Percentiles rank a stretch among this genome's conserved stretches.
Evolutionary conservation across 30 jellyfish, hydroid and myxozoan species (phyloP).

Genomic region (Turritopsis rubra): DNA sequence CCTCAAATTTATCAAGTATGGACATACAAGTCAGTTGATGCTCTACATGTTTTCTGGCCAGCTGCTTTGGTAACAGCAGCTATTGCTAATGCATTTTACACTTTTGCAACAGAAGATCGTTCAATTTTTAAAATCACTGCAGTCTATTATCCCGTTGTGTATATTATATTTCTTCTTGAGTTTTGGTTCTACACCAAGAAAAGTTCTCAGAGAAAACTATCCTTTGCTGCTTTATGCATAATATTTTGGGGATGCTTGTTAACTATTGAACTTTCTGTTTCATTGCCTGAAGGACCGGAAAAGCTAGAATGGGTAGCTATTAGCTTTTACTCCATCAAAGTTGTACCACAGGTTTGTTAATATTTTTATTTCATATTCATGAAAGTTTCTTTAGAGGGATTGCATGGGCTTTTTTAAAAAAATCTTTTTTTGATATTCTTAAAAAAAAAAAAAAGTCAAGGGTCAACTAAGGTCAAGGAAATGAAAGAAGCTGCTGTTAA

Average conservation of each 20-base stretch:
- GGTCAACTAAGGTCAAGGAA: too few relatives aligned
- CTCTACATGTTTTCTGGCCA: conserved; percentile 20
- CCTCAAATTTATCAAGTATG: conserved; percentile 27
- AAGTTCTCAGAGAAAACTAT: neutral
- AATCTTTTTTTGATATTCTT: too few relatives aligned
- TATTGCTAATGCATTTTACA: neutral
- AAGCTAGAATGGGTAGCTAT: conserved; percentile 11
- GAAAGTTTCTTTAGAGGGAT: too few relatives aligned
- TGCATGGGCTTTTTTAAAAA: too few relatives aligned
- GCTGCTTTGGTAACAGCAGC: conserved; percentile 10
- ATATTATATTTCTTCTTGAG: conserved; percentile 1
- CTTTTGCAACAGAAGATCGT: conserved; percentile 12
- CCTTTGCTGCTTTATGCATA: neutral
- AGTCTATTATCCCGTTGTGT: neutral
- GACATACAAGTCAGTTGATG: conserved; percentile 19
- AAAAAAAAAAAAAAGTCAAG: too few relatives aligned
- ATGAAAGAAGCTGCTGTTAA: too few relatives aligned
- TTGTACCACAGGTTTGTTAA: conserved; percentile 17
- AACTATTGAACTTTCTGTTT: conserved; percentile 6
- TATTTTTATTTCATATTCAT: neutral
- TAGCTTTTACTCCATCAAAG: conserved; percentile 12
- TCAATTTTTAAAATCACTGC: conserved; percentile 12
- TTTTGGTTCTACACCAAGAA: conserved; percentile 18
- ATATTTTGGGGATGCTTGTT: conserved; percentile 17
- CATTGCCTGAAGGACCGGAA: conserved; percentile 1